phyloP scores from a whole-genome alignment of 2,888 invertebrate genomes.

The Phalangium opilio region DNA sequence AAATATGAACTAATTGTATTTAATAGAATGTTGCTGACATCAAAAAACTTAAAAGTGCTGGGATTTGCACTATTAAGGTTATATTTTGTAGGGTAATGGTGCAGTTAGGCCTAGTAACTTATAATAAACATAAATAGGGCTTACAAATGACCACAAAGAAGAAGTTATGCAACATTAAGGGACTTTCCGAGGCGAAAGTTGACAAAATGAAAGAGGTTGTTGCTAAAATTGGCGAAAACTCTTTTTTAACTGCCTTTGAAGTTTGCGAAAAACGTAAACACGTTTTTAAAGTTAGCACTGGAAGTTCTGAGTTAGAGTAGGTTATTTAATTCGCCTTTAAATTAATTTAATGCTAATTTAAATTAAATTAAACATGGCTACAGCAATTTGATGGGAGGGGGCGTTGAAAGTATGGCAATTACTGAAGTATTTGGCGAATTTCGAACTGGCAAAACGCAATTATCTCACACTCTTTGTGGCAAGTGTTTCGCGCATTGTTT shows the following conservation, averaged over 20 bases:
- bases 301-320: constrained; percentile 51
- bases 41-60: constrained; percentile 54
- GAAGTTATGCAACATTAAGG: constrained; percentile 53
- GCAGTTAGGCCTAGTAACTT: background rate
- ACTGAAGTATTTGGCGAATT: constrained; percentile 73
- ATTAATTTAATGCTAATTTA: background rate
- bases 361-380: constrained; percentile 4
- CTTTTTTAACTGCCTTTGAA: constrained; percentile 56
- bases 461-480: constrained; percentile 58
- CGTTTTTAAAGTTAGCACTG: constrained; percentile 48
- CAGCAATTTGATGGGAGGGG: constrained; percentile 58
- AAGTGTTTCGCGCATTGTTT: too few species aligned
- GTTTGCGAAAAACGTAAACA: constrained; percentile 52
- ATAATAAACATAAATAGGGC: constrained; percentile 33
- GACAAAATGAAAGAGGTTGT: constrained; percentile 64
- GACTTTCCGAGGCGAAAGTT: constrained; percentile 58
- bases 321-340: constrained; percentile 9
- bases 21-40: constrained; percentile 50
- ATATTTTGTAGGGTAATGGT: background rate
- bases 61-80: constrained; percentile 58
- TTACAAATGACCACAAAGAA: constrained; percentile 63
- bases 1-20: constrained; percentile 4
- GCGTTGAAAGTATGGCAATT: constrained; percentile 67
- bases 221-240: constrained; percentile 41
- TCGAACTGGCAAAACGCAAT: constrained; percentile 63